These are phyloP conservation scores for Sander lucioperca DNA, from an alignment of 2,113 vertebrate genomes.

Conservation along the genomic window DNA sequence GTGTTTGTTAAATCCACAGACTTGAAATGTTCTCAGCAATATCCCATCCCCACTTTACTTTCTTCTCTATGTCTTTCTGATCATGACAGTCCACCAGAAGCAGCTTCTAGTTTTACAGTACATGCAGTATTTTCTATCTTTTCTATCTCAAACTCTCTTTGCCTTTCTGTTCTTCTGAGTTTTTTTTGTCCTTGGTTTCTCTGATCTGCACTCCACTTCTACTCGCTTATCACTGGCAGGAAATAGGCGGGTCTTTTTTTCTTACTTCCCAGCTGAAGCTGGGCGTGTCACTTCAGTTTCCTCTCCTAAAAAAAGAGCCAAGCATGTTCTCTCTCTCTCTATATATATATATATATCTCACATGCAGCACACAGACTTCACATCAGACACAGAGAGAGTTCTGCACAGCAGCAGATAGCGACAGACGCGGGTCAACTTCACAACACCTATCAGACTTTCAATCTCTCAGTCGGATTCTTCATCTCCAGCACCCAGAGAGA, in stretches of 20 bases:
- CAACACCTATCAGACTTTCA: constrained; percentile 17
- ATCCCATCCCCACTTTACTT: neutral
- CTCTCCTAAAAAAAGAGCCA: constrained; percentile 52
- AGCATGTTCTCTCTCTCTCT: neutral
- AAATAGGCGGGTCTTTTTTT: constrained; percentile 62
- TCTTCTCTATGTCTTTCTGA: neutral
- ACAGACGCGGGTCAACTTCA: neutral
- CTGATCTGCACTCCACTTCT: constrained; percentile 44
- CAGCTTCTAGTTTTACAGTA: neutral
- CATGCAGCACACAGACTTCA: neutral
- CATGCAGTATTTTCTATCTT: neutral
- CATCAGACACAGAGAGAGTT: neutral
- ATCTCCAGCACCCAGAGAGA: constrained; percentile 13
- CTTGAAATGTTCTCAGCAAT: too few species aligned
- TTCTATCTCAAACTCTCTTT: neutral
- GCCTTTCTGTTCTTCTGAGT: neutral
- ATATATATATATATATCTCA: constrained; percentile 19
- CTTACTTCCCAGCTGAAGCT: constrained; percentile 62
- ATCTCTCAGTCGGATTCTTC: constrained; percentile 8
- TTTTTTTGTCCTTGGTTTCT: constrained; percentile 33
- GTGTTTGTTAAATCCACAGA: too few species aligned
- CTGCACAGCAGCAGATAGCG: neutral
- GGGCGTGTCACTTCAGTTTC: constrained; percentile 72
- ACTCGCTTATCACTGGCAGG: constrained; percentile 62
- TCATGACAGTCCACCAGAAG: neutral